Evolutionary conservation across 2,797 vertebrate genomes (phyloP).

Genomic region (Buceros bicornis): DNA sequence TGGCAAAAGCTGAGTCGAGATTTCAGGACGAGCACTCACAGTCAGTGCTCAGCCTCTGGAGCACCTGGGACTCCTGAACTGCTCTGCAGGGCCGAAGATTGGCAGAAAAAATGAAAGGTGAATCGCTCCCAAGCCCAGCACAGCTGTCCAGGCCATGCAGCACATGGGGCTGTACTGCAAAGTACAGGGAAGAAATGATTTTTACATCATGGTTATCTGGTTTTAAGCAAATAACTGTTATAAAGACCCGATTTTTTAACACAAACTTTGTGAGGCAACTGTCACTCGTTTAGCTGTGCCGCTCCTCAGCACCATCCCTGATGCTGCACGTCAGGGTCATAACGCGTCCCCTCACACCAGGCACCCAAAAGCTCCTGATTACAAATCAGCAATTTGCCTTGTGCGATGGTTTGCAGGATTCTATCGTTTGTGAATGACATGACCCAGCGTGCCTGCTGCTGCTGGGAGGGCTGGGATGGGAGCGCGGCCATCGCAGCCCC

Average conservation of each 20-base stretch:
- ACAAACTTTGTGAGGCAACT: background rate
- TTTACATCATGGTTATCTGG: no score
- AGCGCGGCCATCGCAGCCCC: background rate
- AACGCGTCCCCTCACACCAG: background rate
- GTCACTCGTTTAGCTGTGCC: background rate
- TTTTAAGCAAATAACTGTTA: background rate
- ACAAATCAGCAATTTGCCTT: rapidly evolving
- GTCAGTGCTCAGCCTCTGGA: background rate
- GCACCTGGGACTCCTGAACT: background rate
- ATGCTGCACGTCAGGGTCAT: background rate
- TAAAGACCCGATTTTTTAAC: background rate
- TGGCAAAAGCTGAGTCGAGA: background rate
- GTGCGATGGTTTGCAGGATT: background rate
- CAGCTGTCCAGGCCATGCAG: background rate
- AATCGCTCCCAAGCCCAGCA: background rate
- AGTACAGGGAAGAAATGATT: background rate
- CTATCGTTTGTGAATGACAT: background rate
- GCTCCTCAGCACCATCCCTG: background rate
- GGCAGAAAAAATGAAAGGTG: background rate
- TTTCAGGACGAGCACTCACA: background rate
- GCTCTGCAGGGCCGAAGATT: background rate
- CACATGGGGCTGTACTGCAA: background rate
- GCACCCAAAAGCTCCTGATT: background rate
- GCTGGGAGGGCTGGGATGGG: background rate
- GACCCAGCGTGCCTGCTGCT: rapidly evolving